These are phyloP conservation scores for Porphyrio hochstetteri DNA, from an alignment of 2,113 vertebrate genomes.

Conservation along the genomic window DNA sequence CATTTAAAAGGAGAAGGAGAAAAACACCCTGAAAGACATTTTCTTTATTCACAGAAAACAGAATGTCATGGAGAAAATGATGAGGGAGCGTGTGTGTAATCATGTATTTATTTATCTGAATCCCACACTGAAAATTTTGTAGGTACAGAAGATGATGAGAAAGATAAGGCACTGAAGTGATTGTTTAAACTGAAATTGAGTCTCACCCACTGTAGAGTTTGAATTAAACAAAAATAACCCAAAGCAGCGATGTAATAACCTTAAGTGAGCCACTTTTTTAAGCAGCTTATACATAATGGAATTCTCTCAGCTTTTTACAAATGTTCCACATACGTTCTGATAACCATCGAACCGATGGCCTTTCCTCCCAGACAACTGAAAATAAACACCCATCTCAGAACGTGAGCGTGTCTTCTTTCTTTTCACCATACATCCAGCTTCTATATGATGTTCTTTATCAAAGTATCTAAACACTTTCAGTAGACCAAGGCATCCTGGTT, in stretches of 20 bases:
- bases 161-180: conserved; percentile 64
- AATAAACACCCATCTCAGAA: conserved; percentile 43
- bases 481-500: conserved; percentile 25
- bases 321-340: conserved; percentile 55
- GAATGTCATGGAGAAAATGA: conserved; percentile 42
- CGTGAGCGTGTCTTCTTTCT: background rate
- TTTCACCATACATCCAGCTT: background rate
- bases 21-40: background rate
- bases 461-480: conserved; percentile 40
- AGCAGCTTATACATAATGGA: conserved; percentile 70
- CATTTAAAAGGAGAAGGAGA: background rate
- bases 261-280: conserved; percentile 65
- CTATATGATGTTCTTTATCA: conserved; percentile 9
- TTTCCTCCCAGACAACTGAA: conserved; percentile 30
- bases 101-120: conserved; percentile 62
- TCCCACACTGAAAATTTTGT: conserved; percentile 27
- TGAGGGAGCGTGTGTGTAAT: conserved; percentile 43
- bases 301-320: conserved; percentile 60
- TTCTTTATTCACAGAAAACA: conserved; percentile 56
- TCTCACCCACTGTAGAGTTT: conserved; percentile 55
- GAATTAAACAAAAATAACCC: conserved; percentile 73
- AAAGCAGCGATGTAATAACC: conserved; percentile 63
- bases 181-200: conserved; percentile 72
- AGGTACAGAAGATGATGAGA: conserved; percentile 60
- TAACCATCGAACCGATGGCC: conserved; percentile 46